phyloP scores from a whole-genome alignment of 2,888 invertebrate species.

The Automeris io region DNA sequence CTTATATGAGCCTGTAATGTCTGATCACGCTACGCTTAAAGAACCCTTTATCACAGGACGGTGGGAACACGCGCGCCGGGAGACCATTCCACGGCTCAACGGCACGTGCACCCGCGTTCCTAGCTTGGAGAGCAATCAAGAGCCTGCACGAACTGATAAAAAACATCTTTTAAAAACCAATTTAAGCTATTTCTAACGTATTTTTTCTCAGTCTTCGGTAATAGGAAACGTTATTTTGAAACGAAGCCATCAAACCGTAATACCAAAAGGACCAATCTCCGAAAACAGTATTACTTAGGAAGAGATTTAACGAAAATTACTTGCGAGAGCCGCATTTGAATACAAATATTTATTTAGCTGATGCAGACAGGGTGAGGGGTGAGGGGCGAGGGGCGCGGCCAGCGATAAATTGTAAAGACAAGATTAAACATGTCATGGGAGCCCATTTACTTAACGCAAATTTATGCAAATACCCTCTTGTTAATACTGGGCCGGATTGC shows the following conservation, averaged over 20 bases:
- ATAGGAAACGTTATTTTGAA: background rate
- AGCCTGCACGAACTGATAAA: no score
- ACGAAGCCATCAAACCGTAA: background rate
- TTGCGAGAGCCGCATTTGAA: slow-evolving; percentile 36
- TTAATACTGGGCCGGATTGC: slow-evolving; percentile 38
- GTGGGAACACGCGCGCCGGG: no score
- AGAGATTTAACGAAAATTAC: slow-evolving; percentile 23
- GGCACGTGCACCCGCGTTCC: no score
- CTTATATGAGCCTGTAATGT: no score
- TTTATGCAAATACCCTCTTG: slow-evolving; percentile 72
- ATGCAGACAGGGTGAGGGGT: slow-evolving; percentile 37
- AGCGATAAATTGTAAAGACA: slow-evolving; percentile 72
- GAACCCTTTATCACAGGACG: no score
- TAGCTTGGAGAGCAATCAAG: no score
- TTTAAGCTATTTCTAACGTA: no score
- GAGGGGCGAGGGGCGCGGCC: slow-evolving; percentile 50
- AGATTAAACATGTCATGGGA: slow-evolving; percentile 75
- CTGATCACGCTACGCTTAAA: no score
- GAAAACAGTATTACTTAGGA: slow-evolving; percentile 2
- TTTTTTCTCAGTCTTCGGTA: background rate
- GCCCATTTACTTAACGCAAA: slow-evolving; percentile 76
- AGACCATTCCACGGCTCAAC: no score
- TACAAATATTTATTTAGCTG: slow-evolving; percentile 62
- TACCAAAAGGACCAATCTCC: slow-evolving; percentile 1
- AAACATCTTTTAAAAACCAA: no score